Evolutionary conservation across 2,888 invertebrate species (phyloP), one percentile per base, ranked within the genome.

Genomic region (Caenorhabditis sulstoni): DNA sequence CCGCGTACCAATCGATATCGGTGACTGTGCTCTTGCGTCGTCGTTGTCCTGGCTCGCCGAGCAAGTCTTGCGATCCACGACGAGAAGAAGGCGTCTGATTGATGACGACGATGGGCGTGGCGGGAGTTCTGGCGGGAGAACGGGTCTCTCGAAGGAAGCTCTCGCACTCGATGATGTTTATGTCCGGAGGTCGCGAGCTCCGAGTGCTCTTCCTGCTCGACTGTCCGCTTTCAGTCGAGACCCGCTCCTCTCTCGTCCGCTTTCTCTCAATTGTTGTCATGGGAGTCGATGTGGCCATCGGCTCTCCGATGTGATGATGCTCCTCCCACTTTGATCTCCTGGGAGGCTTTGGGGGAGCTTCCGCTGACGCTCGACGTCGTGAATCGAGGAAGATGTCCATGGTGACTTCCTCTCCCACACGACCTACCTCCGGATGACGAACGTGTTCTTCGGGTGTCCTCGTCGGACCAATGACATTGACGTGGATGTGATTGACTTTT

Each of bases 1-100:
- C 84, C 4, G 84, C 84, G 47, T 82, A 81, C 84, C 84, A 84
- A 70, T 84, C 84, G 44, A 84, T 84, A 66, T 84, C 84, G 23
- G 81, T 84, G 29, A 84, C 81, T 35, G 84, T 84, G 66, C 79
- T 81, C 75, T 81, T 83, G 44, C 81, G 58, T 23, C 76, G 64
- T 7, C 73, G 55, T 49, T 61, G 75, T n/a, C 58, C 57, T 22
- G 76, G 57, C 20, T 70, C 67, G 35, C 57, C 71, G n/a, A 80
- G 73, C 12, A 81, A 20, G 52, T 81, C 71, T 16, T 79, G 81
- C 12, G 77, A 78, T 47, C 76, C 61, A 41, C 82, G 61, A 53
- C 74, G 49, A 4, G 79, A 74, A 8, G 73, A 65, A 49, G 81
- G 71, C 5, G 62, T 74, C 52, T 84, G 81, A 50, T 84, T 77